These are phyloP conservation scores for Lutjanus argentimaculatus DNA, from an alignment of 2,797 vertebrate species.

Conservation along the genomic window DNA sequence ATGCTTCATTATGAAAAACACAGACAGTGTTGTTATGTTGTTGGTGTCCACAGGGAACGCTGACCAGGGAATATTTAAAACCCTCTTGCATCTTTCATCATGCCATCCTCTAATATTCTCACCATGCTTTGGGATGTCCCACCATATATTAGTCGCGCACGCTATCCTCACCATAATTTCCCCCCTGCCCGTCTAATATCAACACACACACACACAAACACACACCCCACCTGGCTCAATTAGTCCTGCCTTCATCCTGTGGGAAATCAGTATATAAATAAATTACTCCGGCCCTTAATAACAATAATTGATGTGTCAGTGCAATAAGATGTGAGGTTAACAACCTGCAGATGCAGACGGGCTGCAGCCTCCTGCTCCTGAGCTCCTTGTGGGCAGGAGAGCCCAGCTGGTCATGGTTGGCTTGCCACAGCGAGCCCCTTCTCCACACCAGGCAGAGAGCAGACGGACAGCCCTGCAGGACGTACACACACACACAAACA, in stretches of 20 bases:
- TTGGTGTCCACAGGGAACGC: conserved; percentile 19
- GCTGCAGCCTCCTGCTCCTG: conserved; percentile 61
- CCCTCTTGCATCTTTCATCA: conserved; percentile 39
- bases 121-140: conserved; percentile 55
- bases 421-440: conserved; percentile 62
- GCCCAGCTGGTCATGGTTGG: conserved; percentile 77
- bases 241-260: conserved; percentile 69
- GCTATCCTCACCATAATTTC: conserved; percentile 43
- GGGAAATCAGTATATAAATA: conserved; percentile 85
- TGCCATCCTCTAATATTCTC: conserved; percentile 27
- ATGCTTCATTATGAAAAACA: conserved; percentile 50
- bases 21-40: conserved; percentile 19
- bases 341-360: conserved; percentile 73
- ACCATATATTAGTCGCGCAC: conserved; percentile 51
- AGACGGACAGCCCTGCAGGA: conserved; percentile 73
- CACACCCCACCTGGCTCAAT: conserved; percentile 81
- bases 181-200: conserved; percentile 40
- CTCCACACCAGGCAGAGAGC: conserved; percentile 69
- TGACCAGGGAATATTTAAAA: conserved; percentile 28
- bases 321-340: conserved; percentile 82
- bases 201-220: conserved; percentile 33
- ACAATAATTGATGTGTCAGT: conserved; percentile 87
- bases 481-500: conserved; percentile 45
- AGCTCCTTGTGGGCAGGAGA: conserved; percentile 66
- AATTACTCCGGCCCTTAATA: conserved; percentile 83